A percentile compares a stretch with the other conserved stretches of the same genome.
These are phyloP conservation scores for Plagodis pulveraria DNA, from an alignment of 2,888 invertebrate species.

Conservation along the genomic window DNA sequence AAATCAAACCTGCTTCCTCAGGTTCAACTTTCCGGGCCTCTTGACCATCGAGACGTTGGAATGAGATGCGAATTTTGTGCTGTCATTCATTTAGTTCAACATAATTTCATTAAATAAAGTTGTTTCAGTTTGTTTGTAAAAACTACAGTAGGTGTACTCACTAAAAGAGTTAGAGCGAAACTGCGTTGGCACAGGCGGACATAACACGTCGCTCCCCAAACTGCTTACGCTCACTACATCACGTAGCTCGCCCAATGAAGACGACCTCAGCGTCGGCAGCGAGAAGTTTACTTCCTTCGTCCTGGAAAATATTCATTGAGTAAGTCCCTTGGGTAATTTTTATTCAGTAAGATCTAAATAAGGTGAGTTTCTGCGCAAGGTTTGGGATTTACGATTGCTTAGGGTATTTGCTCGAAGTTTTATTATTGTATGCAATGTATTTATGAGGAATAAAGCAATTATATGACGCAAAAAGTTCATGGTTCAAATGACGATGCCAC, in stretches of 20 bases:
- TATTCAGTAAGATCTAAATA: background rate
- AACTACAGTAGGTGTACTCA: constrained; percentile 76
- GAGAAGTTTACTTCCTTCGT: constrained; percentile 82
- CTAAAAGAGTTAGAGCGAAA: constrained; percentile 88
- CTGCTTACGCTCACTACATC: constrained; percentile 74
- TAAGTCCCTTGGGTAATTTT: background rate
- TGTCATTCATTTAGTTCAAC: too few species aligned
- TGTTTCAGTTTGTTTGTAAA: too few species aligned
- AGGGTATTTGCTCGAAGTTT: background rate
- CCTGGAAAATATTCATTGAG: constrained; percentile 47
- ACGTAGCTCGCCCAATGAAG: constrained; percentile 78
- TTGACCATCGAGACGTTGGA: too few species aligned
- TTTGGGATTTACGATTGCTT: too few species aligned
- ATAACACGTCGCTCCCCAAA: constrained; percentile 70
- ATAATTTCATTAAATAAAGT: too few species aligned
- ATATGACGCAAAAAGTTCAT: too few species aligned
- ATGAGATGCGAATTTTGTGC: too few species aligned
- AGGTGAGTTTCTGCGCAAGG: too few species aligned
- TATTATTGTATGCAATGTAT: background rate
- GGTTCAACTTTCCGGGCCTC: too few species aligned
- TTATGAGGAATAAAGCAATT: background rate
- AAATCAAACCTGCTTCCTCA: too few species aligned
- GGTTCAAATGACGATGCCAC: too few species aligned
- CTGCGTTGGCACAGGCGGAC: constrained; percentile 72
- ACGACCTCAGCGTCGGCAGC: constrained; percentile 73